phyloP scores from a whole-genome alignment of 1,140 invertebrate species.

The Choristoneura fumiferana region DNA sequence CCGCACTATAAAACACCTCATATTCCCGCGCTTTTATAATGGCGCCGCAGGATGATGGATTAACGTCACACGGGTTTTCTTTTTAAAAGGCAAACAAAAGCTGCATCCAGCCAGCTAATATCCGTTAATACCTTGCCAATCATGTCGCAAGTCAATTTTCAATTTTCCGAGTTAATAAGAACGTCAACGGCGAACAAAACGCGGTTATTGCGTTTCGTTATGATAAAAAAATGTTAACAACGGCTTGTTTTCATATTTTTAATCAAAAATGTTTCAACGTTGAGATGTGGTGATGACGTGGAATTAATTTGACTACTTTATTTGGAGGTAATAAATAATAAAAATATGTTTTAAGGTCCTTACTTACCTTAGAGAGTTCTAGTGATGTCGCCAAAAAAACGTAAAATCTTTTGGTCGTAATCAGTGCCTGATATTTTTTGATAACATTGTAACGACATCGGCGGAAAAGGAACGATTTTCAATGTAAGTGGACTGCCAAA shows the following conservation, averaged over 20 bases:
- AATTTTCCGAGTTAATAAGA: conserved; percentile 71
- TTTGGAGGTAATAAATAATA: too few species aligned
- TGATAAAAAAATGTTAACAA: conserved; percentile 10
- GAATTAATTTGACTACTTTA: too few species aligned
- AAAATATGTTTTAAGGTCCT: too few species aligned
- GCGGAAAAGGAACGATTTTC: too few species aligned
- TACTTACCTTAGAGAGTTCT: too few species aligned
- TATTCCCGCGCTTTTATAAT: conserved; percentile 18
- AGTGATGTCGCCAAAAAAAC: too few species aligned
- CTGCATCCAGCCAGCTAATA: conserved; percentile 63
- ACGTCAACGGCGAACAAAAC: conserved; percentile 59
- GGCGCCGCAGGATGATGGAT: conserved; percentile 62
- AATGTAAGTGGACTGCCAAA: too few species aligned
- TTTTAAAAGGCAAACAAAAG: conserved; percentile 63
- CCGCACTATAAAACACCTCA: conserved; percentile 8
- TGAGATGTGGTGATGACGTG: too few species aligned
- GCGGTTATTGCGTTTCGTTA: conserved; percentile 18
- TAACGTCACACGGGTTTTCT: conserved; percentile 64
- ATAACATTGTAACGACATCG: too few species aligned
- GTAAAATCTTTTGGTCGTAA: too few species aligned
- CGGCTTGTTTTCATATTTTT: conserved; percentile 6
- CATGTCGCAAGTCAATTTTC: conserved; percentile 71
- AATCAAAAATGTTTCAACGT: neutral
- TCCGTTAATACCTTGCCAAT: conserved; percentile 63
- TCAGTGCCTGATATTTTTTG: too few species aligned